Evolutionary conservation across 2,888 invertebrate genomes (phyloP), one percentile per base, ranked within the genome.

Genomic region (Sinodicranocentrus sp.): DNA sequence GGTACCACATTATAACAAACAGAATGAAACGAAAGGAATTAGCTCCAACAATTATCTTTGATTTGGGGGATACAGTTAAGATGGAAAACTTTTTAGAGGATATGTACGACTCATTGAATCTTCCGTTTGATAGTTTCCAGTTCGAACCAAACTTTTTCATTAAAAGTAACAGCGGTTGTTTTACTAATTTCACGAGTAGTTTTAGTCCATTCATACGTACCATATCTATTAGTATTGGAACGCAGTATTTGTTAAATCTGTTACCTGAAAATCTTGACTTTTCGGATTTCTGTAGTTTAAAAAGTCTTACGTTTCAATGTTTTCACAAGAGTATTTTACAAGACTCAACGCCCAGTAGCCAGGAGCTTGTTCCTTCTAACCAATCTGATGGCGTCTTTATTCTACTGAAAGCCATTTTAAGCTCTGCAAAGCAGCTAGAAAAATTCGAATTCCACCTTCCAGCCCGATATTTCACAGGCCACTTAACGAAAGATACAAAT

Each of bases 101-200:
- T 25, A 76, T 76, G 76, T 25, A 19, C 2, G 0, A 23, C n/a
- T 39, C 76, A 0, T 17, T 23, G 0, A 57, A 67, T 39, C 39
- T 67, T 5, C 76, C 76, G 0, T 57, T 76, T 57, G 25, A 67
- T 13, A 13, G 17, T 1, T 76, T 57, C 15, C 21, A 67, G 43
- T 76, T 76, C 25, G 43, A 76, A 19, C 25, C 33, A 21, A 52
- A 76, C 25, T 76, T 67, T 17, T 76, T 76, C 28, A n/a, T 19
- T 0, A 6, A 52, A 23, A 15, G n/a, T 5, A 76, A 76, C 21
- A n/a, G 8, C 0, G 8, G 2, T 19, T 8, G 2, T 10, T 76
- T 76, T 26, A 21, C n/a, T 2, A 33, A 76, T 10, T 76, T 76
- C 23, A 13, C 54, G 8, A 17, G 1, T 0, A 43, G 5, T 2